Percentiles rank a stretch among this genome's conserved stretches.
phyloP scores from a whole-genome alignment of 2,888 invertebrate genomes.

The Drosophila ezoana region DNA sequence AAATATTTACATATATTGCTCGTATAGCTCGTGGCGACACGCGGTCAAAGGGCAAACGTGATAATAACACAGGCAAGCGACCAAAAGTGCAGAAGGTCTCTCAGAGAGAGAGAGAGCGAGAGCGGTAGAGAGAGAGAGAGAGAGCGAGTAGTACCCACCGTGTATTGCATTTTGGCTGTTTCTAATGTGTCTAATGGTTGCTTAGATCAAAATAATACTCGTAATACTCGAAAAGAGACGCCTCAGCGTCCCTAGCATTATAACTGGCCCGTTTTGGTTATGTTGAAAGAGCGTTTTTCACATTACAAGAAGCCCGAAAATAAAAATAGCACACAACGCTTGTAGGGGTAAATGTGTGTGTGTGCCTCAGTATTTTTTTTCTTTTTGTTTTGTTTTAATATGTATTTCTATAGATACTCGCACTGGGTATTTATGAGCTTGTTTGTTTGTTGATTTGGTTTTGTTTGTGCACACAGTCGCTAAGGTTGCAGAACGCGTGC shows the following conservation, averaged over 20 bases:
- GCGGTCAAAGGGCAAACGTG: constrained; percentile 19
- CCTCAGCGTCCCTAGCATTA: constrained; percentile 32
- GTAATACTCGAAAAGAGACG: constrained; percentile 13
- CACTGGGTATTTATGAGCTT: constrained; percentile 34
- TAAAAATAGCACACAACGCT: constrained; percentile 46
- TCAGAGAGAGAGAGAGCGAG: not conserved
- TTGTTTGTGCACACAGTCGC: constrained; percentile 10
- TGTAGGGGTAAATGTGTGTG: constrained; percentile 1
- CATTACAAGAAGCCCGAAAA: constrained; percentile 40
- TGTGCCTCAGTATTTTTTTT: not conserved
- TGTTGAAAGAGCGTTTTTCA: constrained; percentile 18
- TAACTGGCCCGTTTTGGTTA: constrained; percentile 15
- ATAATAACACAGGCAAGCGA: constrained; percentile 19
- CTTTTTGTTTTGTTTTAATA: constrained; percentile 1
- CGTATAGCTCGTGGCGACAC: not conserved
- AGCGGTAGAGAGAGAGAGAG: constrained; percentile 3
- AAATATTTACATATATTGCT: constrained; percentile 25
- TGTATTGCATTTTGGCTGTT: constrained; percentile 44
- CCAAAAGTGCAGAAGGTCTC: constrained; percentile 17
- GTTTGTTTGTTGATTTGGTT: constrained; percentile 33
- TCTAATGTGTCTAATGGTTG: constrained; percentile 29
- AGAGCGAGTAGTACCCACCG: constrained; percentile 54
- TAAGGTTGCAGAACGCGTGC: constrained; percentile 29
- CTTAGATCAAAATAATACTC: constrained; percentile 34
- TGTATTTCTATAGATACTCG: constrained; percentile 23